Evolutionary conservation across 2,888 invertebrate species (phyloP).

Genomic region (Phasia obesa): DNA sequence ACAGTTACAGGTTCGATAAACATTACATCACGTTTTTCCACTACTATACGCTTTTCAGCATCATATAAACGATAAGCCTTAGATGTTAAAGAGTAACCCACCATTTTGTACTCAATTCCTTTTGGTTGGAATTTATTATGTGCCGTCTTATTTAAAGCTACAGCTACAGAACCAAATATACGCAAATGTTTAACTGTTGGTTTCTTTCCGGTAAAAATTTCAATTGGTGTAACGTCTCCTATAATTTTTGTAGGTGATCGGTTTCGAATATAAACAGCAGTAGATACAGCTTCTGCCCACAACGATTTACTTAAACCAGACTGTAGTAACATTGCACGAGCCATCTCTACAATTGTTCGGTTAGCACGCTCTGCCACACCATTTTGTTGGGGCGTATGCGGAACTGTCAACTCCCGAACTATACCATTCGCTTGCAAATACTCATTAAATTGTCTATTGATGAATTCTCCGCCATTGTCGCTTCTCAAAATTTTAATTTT

Average conservation of each 20-base stretch:
- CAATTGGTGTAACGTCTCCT: not conserved
- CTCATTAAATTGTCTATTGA: slow-evolving; percentile 41
- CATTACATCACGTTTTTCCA: slow-evolving; percentile 20
- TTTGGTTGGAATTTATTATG: slow-evolving; percentile 6
- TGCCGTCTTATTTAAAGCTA: slow-evolving; percentile 57
- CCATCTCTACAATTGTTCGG: not conserved
- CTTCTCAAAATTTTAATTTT: slow-evolving; percentile 49
- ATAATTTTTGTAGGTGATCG: not conserved
- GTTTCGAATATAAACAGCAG: not conserved
- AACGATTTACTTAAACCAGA: too few relatives aligned
- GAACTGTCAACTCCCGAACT: not conserved
- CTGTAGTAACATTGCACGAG: too few relatives aligned
- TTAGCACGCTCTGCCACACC: slow-evolving; percentile 44
- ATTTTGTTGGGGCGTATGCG: slow-evolving; percentile 52
- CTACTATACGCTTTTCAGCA: slow-evolving; percentile 8
- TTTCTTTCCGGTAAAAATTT: not conserved
- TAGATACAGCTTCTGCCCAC: too few relatives aligned
- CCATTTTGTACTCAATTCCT: slow-evolving; percentile 18
- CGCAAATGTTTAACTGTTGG: not conserved
- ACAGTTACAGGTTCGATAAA: slow-evolving; percentile 5
- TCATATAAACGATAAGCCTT: not conserved
- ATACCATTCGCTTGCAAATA: not conserved
- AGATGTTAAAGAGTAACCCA: slow-evolving; percentile 53
- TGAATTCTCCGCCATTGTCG: slow-evolving; percentile 66
- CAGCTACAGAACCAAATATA: not conserved